Evolutionary conservation across 2,797 vertebrate genomes (phyloP).

Genomic region (Malurus splendens): DNA sequence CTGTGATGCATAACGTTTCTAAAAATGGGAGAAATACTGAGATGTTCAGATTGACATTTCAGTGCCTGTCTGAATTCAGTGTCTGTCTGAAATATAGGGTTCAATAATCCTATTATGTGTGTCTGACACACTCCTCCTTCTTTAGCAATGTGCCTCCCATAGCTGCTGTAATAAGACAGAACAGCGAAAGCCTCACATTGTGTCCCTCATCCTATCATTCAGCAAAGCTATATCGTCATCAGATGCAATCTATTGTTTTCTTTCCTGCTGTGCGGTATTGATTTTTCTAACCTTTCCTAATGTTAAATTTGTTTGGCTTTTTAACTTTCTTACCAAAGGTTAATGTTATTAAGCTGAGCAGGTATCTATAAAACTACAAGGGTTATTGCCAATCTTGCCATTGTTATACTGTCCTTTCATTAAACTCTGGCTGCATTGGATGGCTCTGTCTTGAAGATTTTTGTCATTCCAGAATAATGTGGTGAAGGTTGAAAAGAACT

Average conservation of each 20-base stretch:
- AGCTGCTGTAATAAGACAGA: background rate
- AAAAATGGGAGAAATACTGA: background rate
- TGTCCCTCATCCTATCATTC: background rate
- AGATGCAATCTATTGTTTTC: constrained; percentile 27
- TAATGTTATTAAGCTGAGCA: constrained; percentile 34
- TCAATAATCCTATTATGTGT: constrained; percentile 43
- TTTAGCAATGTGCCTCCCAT: background rate
- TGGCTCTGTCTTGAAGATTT: background rate
- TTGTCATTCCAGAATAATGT: background rate
- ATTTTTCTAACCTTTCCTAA: constrained; percentile 59
- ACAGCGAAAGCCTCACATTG: background rate
- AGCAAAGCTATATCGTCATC: background rate
- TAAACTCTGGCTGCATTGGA: background rate
- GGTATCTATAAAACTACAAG: background rate
- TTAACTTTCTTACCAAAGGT: constrained; percentile 47
- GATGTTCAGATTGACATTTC: constrained; percentile 25
- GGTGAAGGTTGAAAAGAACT: background rate
- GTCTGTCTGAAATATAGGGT: constrained; percentile 15
- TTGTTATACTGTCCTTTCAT: background rate
- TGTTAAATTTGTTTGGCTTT: constrained; percentile 48
- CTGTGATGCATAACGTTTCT: background rate
- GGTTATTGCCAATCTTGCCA: background rate
- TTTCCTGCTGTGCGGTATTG: constrained; percentile 41
- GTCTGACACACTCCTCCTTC: constrained; percentile 1
- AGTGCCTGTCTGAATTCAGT: constrained; percentile 2